Conservation (phyloP, 2,113 vertebrate species). For the Campylorhamphus procurvoides region DNA sequence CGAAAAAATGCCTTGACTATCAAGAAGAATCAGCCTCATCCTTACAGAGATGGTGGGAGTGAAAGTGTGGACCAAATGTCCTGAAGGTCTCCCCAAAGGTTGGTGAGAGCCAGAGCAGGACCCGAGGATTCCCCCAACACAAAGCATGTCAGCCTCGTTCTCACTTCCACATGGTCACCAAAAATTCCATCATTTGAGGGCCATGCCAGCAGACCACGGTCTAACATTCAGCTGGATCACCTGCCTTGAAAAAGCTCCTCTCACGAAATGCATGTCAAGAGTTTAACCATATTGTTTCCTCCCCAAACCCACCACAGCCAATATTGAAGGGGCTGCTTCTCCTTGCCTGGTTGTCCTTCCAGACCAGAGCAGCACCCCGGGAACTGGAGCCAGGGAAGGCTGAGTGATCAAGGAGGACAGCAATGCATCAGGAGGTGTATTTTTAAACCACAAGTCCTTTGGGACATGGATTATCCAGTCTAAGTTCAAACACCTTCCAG, state of each 20-base stretch:
- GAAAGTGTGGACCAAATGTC: neutral
- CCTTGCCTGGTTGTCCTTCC: neutral
- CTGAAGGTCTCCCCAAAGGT: neutral
- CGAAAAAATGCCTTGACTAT: neutral
- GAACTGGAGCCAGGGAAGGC: neutral
- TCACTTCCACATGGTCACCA: neutral
- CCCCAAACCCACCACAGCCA: neutral
- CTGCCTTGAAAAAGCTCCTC: neutral
- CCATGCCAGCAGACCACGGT: accelerated
- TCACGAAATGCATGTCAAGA: neutral
- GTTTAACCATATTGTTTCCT: too few species aligned
- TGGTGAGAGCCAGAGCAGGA: neutral
- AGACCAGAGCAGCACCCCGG: neutral
- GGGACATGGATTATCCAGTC: neutral
- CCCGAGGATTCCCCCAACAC: too few species aligned
- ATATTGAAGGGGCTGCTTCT: neutral
- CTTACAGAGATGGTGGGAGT: neutral
- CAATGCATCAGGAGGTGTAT: neutral
- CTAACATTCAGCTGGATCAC: neutral
- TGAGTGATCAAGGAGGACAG: neutral
- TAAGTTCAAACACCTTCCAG: neutral
- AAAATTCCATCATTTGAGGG: neutral
- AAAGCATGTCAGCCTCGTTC: neutral
- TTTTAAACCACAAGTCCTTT: neutral
- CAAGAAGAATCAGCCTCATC: neutral